phyloP scores from a whole-genome alignment of 2,888 invertebrate genomes.

The Torymus aiolomorphi region DNA sequence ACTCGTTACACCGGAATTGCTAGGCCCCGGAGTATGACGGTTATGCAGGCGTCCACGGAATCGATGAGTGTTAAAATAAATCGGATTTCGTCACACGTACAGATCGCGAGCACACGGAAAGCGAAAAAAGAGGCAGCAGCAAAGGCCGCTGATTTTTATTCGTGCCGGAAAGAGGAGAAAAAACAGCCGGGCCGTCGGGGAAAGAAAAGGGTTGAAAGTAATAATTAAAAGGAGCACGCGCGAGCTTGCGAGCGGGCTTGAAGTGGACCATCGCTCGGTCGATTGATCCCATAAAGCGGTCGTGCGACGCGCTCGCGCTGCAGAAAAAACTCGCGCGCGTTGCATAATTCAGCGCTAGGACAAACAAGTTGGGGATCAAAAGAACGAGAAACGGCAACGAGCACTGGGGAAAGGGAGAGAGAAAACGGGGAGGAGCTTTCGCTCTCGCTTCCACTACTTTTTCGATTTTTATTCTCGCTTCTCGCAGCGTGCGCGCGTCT shows the following conservation, averaged over 20 bases:
- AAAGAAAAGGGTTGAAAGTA: not conserved
- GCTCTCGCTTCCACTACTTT: not conserved
- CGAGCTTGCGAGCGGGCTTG: not conserved
- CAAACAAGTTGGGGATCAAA: slow-evolving; percentile 19
- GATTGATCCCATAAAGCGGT: slow-evolving; percentile 23
- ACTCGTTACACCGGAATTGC: slow-evolving; percentile 32
- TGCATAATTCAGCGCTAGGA: slow-evolving; percentile 11
- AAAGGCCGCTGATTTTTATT: not conserved
- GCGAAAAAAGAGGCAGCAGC: too few species aligned
- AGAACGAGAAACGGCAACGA: slow-evolving; percentile 2
- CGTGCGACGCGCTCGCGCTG: not conserved
- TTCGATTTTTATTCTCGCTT: slow-evolving; percentile 18
- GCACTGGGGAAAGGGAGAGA: not conserved
- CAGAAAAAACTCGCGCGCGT: slow-evolving; percentile 9
- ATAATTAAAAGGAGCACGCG: too few species aligned
- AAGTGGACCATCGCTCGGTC: slow-evolving; percentile 1
- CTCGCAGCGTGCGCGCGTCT: slow-evolving; percentile 1
- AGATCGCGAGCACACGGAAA: not conserved
- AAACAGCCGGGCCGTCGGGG: not conserved
- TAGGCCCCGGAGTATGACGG: not conserved
- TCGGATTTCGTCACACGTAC: slow-evolving; percentile 23
- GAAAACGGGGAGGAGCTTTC: too few species aligned
- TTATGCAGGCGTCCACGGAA: slow-evolving; percentile 5
- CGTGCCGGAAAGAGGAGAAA: not conserved
- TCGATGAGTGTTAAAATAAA: slow-evolving; percentile 40